Base-by-base conservation (phyloP, 2,113 vertebrate genomes). In the Abramis brama region DNA sequence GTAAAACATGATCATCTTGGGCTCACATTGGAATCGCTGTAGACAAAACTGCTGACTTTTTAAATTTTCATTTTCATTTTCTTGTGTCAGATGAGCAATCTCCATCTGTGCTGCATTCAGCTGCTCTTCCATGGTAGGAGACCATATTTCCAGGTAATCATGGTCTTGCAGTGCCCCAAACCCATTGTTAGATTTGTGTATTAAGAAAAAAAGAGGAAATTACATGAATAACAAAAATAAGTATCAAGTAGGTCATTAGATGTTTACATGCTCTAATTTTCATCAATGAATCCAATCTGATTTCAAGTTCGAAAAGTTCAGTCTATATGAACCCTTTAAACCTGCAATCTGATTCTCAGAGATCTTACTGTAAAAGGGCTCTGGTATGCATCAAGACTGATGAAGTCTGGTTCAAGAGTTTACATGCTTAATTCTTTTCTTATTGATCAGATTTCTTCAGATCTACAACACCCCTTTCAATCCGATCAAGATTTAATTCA, bases 1-100 rank as follows among this genome's bases (percentile, higher is more conserved):
- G 45, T 81, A 86, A 59, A 86, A 74, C 62, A 77, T 64, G 83
- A 85, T 84, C 27, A 43, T 23, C 52, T 59, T 73, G 25, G 66
- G 68, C 27, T 84, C 82, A 73, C 82, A 73, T 36, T 84, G 50
- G 36, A 85, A 50, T 55, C 25, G 5, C 30, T 52, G 23, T n/a
- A 23, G 27, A 45, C 36, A 73, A 73, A 73, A 73, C 70, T 73
- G 33, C 19, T 43, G 9, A 73, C 9, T 73, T 73, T 33, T 27
- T 13, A 84, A 33, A n/a, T n/a, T n/a, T 27, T 27, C 27, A 62
- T 62, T 50, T 85, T 55, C 0, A 68, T 68, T 85, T 78, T 85
- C 75, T 55, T 79, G 33, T 33, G 30, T 33, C 30, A 33, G 30
- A 33, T 2, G 30, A 33, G 30, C 30, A 33, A 33, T 33, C 30